These are phyloP conservation scores for Podotricha telesiphe DNA, from an alignment of 2,888 invertebrate genomes.

Conservation along the genomic window DNA sequence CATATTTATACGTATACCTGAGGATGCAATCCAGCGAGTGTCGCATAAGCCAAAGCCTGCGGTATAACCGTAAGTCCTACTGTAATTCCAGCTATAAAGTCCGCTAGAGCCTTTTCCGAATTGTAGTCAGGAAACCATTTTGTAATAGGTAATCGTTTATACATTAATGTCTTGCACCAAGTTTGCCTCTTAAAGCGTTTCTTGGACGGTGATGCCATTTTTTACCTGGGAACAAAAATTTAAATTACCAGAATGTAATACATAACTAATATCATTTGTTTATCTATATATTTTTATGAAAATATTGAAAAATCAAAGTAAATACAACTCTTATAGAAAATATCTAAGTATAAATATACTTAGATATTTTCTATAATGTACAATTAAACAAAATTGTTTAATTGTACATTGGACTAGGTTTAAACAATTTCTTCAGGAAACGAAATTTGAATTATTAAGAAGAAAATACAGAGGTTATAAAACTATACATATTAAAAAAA, in stretches of 20 bases:
- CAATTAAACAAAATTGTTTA: too few species aligned
- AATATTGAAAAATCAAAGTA: too few species aligned
- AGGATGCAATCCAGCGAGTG: constrained; percentile 93
- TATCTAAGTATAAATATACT: too few species aligned
- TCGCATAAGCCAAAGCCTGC: constrained; percentile 96
- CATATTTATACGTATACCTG: constrained; percentile 85
- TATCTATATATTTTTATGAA: too few species aligned
- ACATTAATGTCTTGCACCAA: constrained; percentile 65
- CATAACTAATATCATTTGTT: too few species aligned
- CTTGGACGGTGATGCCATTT: constrained; percentile 78
- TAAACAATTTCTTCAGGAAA: too few species aligned
- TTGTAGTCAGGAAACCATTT: constrained; percentile 91
- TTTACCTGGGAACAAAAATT: constrained; percentile 4
- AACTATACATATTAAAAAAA: too few species aligned
- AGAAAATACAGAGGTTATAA: too few species aligned
- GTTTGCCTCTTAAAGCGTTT: constrained; percentile 68
- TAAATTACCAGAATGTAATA: neutral
- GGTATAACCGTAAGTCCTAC: constrained; percentile 97
- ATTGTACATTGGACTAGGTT: too few species aligned
- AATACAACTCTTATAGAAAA: too few species aligned
- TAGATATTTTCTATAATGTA: too few species aligned
- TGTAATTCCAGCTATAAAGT: constrained; percentile 95
- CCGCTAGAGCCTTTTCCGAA: constrained; percentile 89
- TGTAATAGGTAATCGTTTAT: constrained; percentile 85
- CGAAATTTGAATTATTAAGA: too few species aligned